A percentile compares a stretch with the other conserved stretches of the same genome.
phyloP scores from a whole-genome alignment of 2,113 vertebrate genomes.

The Petromus typicus region DNA sequence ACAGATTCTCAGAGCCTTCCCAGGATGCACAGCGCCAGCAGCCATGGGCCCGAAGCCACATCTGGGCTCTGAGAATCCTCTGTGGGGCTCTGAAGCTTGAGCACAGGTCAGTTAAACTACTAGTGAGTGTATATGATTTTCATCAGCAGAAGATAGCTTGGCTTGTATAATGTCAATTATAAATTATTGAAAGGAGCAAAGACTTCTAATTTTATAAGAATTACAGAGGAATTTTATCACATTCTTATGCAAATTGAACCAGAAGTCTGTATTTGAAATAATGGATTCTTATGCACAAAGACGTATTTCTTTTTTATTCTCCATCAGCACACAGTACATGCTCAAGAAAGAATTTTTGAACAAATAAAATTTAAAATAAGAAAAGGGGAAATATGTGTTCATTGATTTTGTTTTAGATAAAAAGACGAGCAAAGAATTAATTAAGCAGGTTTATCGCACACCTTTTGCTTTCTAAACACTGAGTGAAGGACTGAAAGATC shows the following conservation, averaged over 20 bases:
- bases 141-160: slow-evolving; percentile 13
- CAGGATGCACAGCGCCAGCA: not conserved
- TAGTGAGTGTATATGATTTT: not conserved
- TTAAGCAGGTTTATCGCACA: not conserved
- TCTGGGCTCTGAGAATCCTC: not conserved
- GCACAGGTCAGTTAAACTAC: not conserved
- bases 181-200: slow-evolving; percentile 24
- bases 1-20: not conserved
- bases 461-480: slow-evolving; percentile 41
- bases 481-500: not conserved
- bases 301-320: not conserved
- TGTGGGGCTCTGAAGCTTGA: not conserved
- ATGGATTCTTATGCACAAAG: not conserved
- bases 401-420: slow-evolving; percentile 21
- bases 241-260: not conserved
- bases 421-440: not conserved
- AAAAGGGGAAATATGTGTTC: not conserved
- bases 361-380: slow-evolving; percentile 48
- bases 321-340: not conserved
- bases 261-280: not conserved
- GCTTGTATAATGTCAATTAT: not conserved
- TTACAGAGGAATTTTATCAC: not conserved
- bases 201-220: not conserved
- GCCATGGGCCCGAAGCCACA: not conserved
- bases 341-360: slow-evolving; percentile 7